These are phyloP conservation scores for Platyrinchus mystaceus DNA, from an alignment of 2,797 vertebrate genomes.

Conservation along the genomic window DNA sequence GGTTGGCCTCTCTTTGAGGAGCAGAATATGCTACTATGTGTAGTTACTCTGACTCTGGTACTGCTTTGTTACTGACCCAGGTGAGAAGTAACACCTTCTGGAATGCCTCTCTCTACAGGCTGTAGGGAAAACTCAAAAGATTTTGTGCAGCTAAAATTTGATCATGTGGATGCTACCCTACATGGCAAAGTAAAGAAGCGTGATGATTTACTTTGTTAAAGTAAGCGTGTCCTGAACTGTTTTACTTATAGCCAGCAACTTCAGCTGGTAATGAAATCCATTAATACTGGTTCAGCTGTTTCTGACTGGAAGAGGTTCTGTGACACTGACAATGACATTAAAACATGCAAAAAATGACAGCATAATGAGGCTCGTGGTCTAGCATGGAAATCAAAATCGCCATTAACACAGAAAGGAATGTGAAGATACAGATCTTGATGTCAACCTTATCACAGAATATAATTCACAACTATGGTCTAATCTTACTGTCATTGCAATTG, in stretches of 20 bases:
- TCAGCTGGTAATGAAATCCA: neutral
- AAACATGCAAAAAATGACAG: neutral
- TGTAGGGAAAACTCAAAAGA: neutral
- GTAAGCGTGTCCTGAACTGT: neutral
- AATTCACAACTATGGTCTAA: neutral
- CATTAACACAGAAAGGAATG: neutral
- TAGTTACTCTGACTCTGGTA: neutral
- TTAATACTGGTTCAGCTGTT: neutral
- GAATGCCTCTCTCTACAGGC: neutral
- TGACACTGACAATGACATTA: neutral
- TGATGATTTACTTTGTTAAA: neutral
- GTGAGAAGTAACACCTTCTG: neutral
- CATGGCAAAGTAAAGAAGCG: neutral
- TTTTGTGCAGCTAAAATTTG: neutral
- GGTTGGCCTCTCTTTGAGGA: neutral
- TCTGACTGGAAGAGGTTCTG: neutral
- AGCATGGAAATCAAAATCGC: neutral
- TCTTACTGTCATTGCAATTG: neutral
- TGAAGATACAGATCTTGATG: neutral
- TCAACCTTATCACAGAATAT: neutral
- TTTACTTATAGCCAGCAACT: neutral
- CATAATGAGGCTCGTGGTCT: neutral
- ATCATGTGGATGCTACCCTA: neutral
- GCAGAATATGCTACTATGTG: neutral
- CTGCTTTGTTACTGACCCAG: neutral